These are phyloP conservation scores for Crocodylus rhombifer DNA, from an alignment of 2,797 vertebrate genomes.

Conservation along the genomic window DNA sequence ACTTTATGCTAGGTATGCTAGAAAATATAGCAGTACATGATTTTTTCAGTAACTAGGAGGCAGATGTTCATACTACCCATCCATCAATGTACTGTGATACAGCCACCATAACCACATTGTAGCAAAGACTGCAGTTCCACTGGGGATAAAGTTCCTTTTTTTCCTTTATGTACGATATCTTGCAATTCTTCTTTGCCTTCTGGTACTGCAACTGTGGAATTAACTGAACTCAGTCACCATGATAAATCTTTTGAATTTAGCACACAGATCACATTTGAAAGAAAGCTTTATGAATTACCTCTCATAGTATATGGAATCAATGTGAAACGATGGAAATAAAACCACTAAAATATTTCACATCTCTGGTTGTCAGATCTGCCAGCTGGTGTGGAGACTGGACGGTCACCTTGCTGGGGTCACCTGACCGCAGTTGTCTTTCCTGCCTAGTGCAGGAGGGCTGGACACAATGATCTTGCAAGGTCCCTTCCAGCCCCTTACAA, in stretches of 20 bases:
- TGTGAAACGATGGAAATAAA: slow-evolving; percentile 4
- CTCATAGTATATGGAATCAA: neutral
- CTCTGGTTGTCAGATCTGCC: neutral
- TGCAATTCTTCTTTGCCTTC: neutral
- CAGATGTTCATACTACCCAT: neutral
- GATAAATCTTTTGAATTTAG: neutral
- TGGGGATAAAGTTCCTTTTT: neutral
- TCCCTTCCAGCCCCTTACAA: too few relatives aligned
- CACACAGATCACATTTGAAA: neutral
- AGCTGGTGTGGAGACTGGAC: neutral
- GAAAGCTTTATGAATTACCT: neutral
- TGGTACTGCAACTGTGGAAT: neutral
- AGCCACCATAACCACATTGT: neutral
- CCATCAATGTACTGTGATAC: neutral
- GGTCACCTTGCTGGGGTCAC: too few relatives aligned
- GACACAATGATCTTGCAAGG: too few relatives aligned
- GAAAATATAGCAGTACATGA: neutral
- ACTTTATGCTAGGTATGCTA: neutral
- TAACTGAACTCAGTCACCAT: neutral
- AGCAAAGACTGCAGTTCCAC: neutral
- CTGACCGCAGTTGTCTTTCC: neutral
- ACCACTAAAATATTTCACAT: neutral
- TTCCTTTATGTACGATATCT: neutral
- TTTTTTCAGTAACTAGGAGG: neutral
- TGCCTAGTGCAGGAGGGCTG: too few relatives aligned